Percentiles rank a stretch among this genome's conserved stretches.
Evolutionary conservation across 2,888 invertebrate species (phyloP).

Genomic region (Epistrophe eligans): DNA sequence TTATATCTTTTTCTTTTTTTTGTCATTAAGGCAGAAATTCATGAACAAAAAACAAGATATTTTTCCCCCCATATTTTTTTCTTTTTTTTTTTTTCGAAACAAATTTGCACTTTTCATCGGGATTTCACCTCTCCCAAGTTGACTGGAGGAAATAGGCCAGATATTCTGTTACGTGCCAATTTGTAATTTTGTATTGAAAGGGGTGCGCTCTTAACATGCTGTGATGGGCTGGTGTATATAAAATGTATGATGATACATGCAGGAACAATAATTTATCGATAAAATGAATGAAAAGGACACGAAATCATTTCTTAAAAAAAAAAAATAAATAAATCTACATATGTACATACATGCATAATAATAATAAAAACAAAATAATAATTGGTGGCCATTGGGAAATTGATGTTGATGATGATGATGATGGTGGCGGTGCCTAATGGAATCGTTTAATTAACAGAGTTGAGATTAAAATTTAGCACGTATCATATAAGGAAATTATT

Average conservation of each 20-base stretch:
- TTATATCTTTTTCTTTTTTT: slow-evolving; percentile 19
- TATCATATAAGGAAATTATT: slow-evolving; percentile 35
- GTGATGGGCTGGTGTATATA: background rate
- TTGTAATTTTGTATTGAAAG: slow-evolving; percentile 64
- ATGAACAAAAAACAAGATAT: background rate
- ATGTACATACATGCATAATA: background rate
- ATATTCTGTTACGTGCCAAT: slow-evolving; percentile 64
- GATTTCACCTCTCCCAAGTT: slow-evolving; percentile 42
- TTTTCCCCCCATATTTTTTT: slow-evolving; percentile 6
- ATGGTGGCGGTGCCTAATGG: slow-evolving; percentile 32
- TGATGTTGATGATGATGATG: slow-evolving; percentile 6
- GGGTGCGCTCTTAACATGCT: slow-evolving; percentile 15
- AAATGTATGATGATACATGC: slow-evolving; percentile 18
- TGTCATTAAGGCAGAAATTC: slow-evolving; percentile 10
- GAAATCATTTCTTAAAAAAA: slow-evolving; percentile 48
- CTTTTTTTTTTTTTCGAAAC: background rate
- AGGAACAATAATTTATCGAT: slow-evolving; percentile 45
- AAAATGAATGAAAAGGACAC: slow-evolving; percentile 33
- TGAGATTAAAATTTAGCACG: slow-evolving; percentile 60
- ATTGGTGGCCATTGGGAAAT: slow-evolving; percentile 37
- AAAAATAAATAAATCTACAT: slow-evolving; percentile 13
- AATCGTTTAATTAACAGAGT: slow-evolving; percentile 52
- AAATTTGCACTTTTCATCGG: slow-evolving; percentile 39
- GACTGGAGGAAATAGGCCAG: slow-evolving; percentile 53
- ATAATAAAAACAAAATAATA: slow-evolving; percentile 26